Conservation (phyloP, 2,888 invertebrate species). For the Lochmaea capreae region DNA sequence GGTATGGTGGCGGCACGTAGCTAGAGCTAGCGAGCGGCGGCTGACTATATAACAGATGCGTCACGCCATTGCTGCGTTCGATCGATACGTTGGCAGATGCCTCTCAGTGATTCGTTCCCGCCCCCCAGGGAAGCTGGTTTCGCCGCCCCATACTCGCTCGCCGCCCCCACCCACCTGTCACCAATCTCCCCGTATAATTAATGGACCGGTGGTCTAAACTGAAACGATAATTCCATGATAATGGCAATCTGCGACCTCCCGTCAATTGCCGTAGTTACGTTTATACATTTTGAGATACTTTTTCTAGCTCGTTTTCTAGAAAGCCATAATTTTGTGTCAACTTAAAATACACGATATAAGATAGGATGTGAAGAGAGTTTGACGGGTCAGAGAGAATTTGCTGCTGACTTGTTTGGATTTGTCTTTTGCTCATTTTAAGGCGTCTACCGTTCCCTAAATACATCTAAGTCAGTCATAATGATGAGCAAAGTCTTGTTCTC, state of each 20-base stretch:
- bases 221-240: conserved; percentile 69
- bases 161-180: conserved; percentile 56
- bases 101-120: conserved; percentile 49
- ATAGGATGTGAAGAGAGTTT: too few relatives aligned
- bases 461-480: too few relatives aligned
- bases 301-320: too few relatives aligned
- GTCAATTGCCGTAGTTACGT: conserved; percentile 56
- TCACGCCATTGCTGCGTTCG: conserved; percentile 57
- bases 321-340: too few relatives aligned
- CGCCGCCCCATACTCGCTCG: conserved; percentile 43
- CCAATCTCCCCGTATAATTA: conserved; percentile 62
- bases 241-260: conserved; percentile 67
- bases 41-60: conserved; percentile 46
- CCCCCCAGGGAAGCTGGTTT: conserved; percentile 51
- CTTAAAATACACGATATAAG: too few relatives aligned
- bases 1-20: conserved; percentile 18
- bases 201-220: conserved; percentile 65
- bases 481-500: too few relatives aligned
- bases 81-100: conserved; percentile 60
- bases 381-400: too few relatives aligned
- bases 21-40: conserved; percentile 18
- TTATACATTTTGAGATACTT: too few relatives aligned
- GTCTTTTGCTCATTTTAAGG: too few relatives aligned
- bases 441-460: too few relatives aligned
- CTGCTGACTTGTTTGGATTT: too few relatives aligned